phyloP scores from a whole-genome alignment of 2,113 vertebrate genomes.

The Pelmatolapia mariae region DNA sequence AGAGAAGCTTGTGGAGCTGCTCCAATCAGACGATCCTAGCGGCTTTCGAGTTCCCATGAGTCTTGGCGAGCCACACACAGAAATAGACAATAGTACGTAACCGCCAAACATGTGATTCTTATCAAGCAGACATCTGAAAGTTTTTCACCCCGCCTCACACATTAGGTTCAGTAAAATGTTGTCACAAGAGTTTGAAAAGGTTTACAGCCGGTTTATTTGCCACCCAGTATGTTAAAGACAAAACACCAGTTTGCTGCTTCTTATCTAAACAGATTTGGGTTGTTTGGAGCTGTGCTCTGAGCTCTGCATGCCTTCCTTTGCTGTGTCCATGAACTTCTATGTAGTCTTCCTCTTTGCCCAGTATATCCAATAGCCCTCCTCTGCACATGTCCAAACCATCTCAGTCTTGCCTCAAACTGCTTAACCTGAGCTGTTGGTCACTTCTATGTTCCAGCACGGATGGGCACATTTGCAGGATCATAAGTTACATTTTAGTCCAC shows the following conservation, averaged over 20 bases:
- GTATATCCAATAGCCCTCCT: not conserved
- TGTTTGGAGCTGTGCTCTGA: not conserved
- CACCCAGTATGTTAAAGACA: not conserved
- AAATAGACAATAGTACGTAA: slow-evolving; percentile 83
- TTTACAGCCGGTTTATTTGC: not conserved
- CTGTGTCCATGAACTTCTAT: not conserved
- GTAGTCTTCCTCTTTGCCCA: not conserved
- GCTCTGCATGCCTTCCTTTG: not conserved
- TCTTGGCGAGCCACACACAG: slow-evolving; percentile 83
- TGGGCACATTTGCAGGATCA: not conserved
- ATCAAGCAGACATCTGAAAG: not conserved
- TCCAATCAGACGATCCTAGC: slow-evolving; percentile 83
- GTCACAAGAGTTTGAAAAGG: not conserved
- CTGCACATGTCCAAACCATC: not conserved
- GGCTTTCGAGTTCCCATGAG: slow-evolving; percentile 87
- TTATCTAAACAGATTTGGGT: not conserved
- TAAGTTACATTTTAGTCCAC: not conserved
- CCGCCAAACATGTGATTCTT: not conserved
- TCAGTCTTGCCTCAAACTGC: not conserved
- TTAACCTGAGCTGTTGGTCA: not conserved
- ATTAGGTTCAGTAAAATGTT: not conserved
- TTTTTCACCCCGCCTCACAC: not conserved
- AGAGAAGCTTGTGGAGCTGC: slow-evolving; percentile 77
- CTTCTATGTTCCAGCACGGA: not conserved
- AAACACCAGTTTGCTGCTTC: not conserved